Base-by-base conservation (phyloP, 1,140 invertebrate species). In the Cataglyphis hispanica region DNA sequence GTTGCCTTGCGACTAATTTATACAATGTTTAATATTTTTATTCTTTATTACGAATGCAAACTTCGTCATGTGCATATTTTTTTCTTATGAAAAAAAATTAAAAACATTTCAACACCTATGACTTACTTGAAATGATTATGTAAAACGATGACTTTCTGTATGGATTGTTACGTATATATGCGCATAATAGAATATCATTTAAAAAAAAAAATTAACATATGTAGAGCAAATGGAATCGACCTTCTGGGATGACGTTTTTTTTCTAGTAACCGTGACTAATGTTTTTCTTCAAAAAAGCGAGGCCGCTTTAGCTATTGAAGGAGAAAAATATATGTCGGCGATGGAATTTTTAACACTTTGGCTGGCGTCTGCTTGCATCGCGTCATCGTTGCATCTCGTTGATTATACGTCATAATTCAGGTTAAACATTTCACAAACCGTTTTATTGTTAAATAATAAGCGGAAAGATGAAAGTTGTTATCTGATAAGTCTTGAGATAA, bases 331-430 rank as follows among this genome's bases (percentile, higher is more conserved):
- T 77, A 60, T 19, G 46, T 70, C 34, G 67, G 37, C n/a, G 88
- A 87, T 88, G 86, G 87, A 13, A 70, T 90, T 50, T 92, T 93
- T 61, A 89, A 50, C 66, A 89, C 90, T n/a, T 89, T 90, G 6
- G 63, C 85, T 3, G 92, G 92, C 19, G 89, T 92, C 27, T 92
- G 81, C 69, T 86, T 89, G 22, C 91, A 91, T 84, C 83, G 91
- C 22, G 88, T 91, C 22, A 88, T n/a, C 85, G 8, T 91, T n/a
- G n/a, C 91, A 0, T 91, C 91, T n/a, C n/a, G n/a, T n/a, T n/a
- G 0, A 86, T 89, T 22, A 84, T 90, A 46, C 85, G 90, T 16
- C 69, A 85, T 43, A 88, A 75, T 85, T 58, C 87, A 90, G 91
- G 89, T 92, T 6, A 11, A 46, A 63, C 19, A 16, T 25, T 46